A percentile compares a stretch with the other conserved stretches of the same genome.
phyloP scores from a whole-genome alignment of 2,888 invertebrate genomes.

The Muscina levida region DNA sequence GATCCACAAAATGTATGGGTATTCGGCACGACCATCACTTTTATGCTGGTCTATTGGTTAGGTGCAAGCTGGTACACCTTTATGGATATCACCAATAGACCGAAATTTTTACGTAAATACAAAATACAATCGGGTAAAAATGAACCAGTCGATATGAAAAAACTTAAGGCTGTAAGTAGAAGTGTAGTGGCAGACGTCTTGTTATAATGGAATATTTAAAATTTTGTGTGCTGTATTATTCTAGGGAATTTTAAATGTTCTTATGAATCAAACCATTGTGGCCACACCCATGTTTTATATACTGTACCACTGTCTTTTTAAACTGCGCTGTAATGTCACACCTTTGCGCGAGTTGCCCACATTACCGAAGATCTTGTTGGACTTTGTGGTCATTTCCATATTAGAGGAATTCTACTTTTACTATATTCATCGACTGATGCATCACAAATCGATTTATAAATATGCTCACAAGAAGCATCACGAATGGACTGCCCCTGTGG shows the following conservation, averaged over 20 bases:
- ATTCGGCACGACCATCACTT: conserved; percentile 82
- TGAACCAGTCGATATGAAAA: conserved; percentile 84
- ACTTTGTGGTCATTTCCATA: conserved; percentile 85
- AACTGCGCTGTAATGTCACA: not conserved
- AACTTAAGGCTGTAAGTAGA: conserved; percentile 81
- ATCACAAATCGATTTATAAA: conserved; percentile 86
- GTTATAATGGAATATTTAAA: no score
- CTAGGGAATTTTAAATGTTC: conserved; percentile 84
- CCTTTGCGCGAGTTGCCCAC: conserved; percentile 85
- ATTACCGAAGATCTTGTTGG: conserved; percentile 85
- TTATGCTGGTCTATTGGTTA: conserved; percentile 86
- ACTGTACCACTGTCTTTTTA: conserved; percentile 40
- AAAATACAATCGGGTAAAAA: conserved; percentile 90
- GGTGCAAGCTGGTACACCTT: conserved; percentile 86
- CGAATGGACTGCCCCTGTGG: conserved; percentile 92
- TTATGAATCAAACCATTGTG: conserved; percentile 86
- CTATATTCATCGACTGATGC: conserved; percentile 89
- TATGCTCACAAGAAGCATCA: conserved; percentile 90
- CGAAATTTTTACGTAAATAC: conserved; percentile 85
- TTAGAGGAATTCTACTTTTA: conserved; percentile 91
- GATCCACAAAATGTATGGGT: conserved; percentile 84
- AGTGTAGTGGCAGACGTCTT: no score
- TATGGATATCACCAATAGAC: conserved; percentile 86
- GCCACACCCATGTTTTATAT: conserved; percentile 82
- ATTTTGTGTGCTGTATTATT: conserved; percentile 57